A percentile compares a stretch with the other conserved stretches of the same genome.
Conservation (phyloP, 2,113 vertebrate species). For the Thryonomys swinderianus region DNA sequence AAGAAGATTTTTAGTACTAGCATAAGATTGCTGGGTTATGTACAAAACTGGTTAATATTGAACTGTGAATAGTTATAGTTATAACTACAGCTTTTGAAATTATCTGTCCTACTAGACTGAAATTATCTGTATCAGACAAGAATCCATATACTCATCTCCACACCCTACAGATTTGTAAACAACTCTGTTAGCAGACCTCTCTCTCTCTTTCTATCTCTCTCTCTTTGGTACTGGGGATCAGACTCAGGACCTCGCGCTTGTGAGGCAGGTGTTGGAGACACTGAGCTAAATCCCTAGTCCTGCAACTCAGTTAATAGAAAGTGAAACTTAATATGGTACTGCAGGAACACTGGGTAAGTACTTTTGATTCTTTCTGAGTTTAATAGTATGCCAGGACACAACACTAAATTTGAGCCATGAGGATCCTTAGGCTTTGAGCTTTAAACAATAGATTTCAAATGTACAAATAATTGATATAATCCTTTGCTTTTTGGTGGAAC, state of each 20-base stretch:
- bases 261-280: too few species aligned
- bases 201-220: too few species aligned
- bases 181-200: too few species aligned
- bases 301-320: slow-evolving; percentile 16
- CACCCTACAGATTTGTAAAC: background rate
- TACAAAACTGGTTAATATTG: background rate
- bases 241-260: too few species aligned
- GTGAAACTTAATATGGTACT: background rate
- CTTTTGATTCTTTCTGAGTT: slow-evolving; percentile 11
- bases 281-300: too few species aligned
- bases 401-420: background rate
- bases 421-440: background rate
- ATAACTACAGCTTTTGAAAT: background rate
- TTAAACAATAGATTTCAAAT: slow-evolving; percentile 21
- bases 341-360: background rate
- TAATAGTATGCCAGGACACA: background rate
- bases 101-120: background rate
- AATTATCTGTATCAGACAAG: slow-evolving; percentile 7
- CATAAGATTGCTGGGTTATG: slow-evolving; percentile 13
- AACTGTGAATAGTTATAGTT: background rate
- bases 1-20: slow-evolving; percentile 1
- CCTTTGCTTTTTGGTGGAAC: background rate
- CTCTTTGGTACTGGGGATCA: too few species aligned
- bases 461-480: background rate
- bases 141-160: background rate